These are phyloP conservation scores for Lissocephala sabroskyi DNA, from an alignment of 2,888 invertebrate genomes.

Conservation along the genomic window DNA sequence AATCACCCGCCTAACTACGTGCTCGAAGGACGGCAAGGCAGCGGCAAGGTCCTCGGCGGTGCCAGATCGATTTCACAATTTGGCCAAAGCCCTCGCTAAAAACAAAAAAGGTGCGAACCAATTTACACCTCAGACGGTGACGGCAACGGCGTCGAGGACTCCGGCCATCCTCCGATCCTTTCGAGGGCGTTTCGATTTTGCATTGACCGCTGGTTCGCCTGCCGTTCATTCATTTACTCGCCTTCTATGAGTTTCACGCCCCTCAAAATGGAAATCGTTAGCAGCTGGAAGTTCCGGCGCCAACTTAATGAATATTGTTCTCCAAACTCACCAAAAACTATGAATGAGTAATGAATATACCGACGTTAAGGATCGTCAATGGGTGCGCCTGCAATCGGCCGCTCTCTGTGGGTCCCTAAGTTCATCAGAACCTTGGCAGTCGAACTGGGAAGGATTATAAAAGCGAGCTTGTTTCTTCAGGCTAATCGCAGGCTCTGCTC, in stretches of 20 bases:
- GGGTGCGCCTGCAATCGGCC: neutral
- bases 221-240: conserved; percentile 14
- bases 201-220: neutral
- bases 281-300: conserved; percentile 26
- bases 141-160: conserved; percentile 19
- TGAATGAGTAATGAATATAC: too few relatives aligned
- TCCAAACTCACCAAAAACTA: too few relatives aligned
- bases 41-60: conserved; percentile 5
- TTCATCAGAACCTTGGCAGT: too few relatives aligned
- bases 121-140: conserved; percentile 63
- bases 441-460: too few relatives aligned
- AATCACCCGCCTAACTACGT: conserved; percentile 70
- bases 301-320: conserved; percentile 42
- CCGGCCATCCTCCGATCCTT: conserved; percentile 9
- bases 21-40: neutral
- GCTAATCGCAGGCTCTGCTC: too few relatives aligned
- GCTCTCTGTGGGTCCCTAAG: too few relatives aligned
- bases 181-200: neutral
- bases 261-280: conserved; percentile 23
- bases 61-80: conserved; percentile 61
- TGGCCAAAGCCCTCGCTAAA: conserved; percentile 30
- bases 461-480: too few relatives aligned
- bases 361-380: too few relatives aligned
- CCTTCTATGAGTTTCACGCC: conserved; percentile 64
- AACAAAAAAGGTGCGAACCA: conserved; percentile 56